phyloP scores from a whole-genome alignment of 2,113 vertebrate genomes.

The Carassius auratus region DNA sequence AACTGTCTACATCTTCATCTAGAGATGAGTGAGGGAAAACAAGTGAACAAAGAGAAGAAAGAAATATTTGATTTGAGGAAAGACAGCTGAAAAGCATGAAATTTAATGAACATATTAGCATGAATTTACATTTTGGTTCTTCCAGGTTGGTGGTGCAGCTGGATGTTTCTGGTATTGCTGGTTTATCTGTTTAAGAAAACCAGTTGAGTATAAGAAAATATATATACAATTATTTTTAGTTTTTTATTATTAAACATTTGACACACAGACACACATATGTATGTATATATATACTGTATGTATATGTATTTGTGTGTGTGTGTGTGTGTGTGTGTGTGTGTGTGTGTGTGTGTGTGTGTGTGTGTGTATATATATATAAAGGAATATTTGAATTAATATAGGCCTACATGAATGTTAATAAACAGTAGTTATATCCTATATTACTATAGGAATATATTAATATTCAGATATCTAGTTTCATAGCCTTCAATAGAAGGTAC shows the following conservation, averaged over 20 bases:
- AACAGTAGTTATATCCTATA: neutral
- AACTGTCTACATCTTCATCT: constrained; percentile 71
- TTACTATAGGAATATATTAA: too few relatives aligned
- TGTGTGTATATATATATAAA: too few relatives aligned
- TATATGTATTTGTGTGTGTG: too few relatives aligned
- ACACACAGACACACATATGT: too few relatives aligned
- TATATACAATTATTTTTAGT: neutral
- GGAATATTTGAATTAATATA: too few relatives aligned
- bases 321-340: too few relatives aligned
- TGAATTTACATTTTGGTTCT: constrained; percentile 13
- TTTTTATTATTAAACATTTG: neutral
- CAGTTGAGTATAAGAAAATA: too few relatives aligned
- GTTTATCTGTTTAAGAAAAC: neutral
- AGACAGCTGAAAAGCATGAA: constrained; percentile 4
- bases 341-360: too few relatives aligned
- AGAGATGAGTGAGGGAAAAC: constrained; percentile 26
- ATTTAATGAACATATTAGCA: constrained; percentile 28
- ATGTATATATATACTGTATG: too few relatives aligned
- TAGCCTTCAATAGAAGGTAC: too few relatives aligned
- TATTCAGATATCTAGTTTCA: too few relatives aligned
- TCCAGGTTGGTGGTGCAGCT: neutral
- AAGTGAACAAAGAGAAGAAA: neutral
- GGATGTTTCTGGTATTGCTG: neutral
- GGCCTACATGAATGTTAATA: neutral
- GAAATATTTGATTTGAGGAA: constrained; percentile 32